Evolutionary conservation across 2,113 vertebrate species (phyloP), one percentile per base, ranked within the genome.

Genomic region (Eulacestoma nigropectus): DNA sequence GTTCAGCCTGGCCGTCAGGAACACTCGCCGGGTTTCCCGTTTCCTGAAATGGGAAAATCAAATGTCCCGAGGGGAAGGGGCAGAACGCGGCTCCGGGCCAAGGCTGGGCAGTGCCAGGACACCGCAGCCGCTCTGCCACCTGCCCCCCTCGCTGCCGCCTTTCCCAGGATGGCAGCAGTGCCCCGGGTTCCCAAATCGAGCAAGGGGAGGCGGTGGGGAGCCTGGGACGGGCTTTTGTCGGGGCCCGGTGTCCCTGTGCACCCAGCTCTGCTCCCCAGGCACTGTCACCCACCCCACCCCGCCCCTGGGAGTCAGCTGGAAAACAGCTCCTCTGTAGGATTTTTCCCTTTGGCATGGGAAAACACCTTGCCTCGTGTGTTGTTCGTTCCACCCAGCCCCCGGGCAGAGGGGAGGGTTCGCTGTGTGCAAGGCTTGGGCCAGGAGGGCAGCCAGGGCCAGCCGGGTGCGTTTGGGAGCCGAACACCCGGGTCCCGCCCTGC

Each of bases 1-100:
- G 97, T 98, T 98, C 92, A 99, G 97, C 97, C 98, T 98, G 74
- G 97, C 96, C 3, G 98, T 99, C 79, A 99, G 98, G 96, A 98
- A 99, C 41, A 98, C 97, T 41, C 98, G 96, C 14, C 98, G 97
- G 1, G 98, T 98, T 95, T 99, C 99, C 84, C 98, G 98, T 96
- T 99, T 99, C 97, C 99, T 99, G 96, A 12, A 73, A 42, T 4
- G 50, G 23, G 47, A 16, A 44, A 13, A 49, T 8, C 60, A 56
- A 74, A 0, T 23, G 70, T 79, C 22, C 64, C n/a, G 9, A n/a
- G 39, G 57, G 41, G 29, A 53, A 79, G 41, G 47, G 62, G 39
- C 82, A 19, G 29, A 22, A 32, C 3, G 10, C 0, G 7, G 46
- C 60, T n/a, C 72, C 50, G 5, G 84, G 50, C 35, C 81, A 49